Evolutionary conservation across 2,888 invertebrate species (phyloP).

Genomic region (Lasioglossum calceatum): DNA sequence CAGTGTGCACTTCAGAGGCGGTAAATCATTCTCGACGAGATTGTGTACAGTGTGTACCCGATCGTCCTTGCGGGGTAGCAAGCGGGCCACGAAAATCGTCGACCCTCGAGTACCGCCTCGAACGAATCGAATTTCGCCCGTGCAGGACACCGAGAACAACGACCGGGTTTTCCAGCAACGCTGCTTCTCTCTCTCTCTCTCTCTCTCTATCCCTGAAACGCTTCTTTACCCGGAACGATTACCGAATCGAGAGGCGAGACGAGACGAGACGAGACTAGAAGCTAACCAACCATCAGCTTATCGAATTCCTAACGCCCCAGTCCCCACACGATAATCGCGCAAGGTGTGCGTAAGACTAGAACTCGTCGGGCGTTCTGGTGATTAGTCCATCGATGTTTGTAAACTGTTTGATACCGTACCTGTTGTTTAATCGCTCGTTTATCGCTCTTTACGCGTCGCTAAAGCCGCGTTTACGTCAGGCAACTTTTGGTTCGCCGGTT

Average conservation of each 20-base stretch:
- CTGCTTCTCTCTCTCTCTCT: background rate
- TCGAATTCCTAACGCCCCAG: slow-evolving; percentile 37
- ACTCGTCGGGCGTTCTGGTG: slow-evolving; percentile 13
- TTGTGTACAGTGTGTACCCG: background rate
- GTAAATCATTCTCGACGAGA: slow-evolving; percentile 70
- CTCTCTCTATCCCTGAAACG: background rate
- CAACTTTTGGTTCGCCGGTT: background rate
- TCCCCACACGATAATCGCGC: slow-evolving; percentile 42
- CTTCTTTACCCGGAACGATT: background rate
- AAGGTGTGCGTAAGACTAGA: slow-evolving; percentile 45
- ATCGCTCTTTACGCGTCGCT: background rate
- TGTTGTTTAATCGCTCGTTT: background rate
- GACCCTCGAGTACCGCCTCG: background rate
- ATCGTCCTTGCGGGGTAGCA: slow-evolving; percentile 24
- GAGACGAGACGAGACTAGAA: background rate
- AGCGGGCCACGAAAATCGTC: slow-evolving; percentile 8
- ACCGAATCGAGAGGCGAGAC: background rate
- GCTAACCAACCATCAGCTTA: slow-evolving; percentile 25
- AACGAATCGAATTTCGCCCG: background rate
- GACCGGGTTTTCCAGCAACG: background rate
- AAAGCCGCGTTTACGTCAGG: background rate
- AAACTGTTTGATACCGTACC: slow-evolving; percentile 19
- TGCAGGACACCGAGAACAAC: background rate
- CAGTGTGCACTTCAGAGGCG: slow-evolving; percentile 24
- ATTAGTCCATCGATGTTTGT: slow-evolving; percentile 53